Percentiles rank a stretch among this genome's conserved stretches.
Conservation (phyloP, 2,113 vertebrate species). For the Takifugu flavidus region DNA sequence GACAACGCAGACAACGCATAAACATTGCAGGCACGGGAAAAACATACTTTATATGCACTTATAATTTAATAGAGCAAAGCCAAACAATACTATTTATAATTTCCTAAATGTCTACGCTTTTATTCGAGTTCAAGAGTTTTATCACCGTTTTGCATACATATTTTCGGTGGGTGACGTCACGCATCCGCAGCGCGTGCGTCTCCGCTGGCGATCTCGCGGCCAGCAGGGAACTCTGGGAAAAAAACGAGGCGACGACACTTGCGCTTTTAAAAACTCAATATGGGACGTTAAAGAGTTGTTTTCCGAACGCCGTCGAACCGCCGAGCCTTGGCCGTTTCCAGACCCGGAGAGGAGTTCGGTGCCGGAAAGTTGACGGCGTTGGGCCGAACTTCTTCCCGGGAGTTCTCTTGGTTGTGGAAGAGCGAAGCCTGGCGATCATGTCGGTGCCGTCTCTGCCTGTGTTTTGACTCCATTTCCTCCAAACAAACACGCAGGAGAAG, state of each 20-base stretch:
- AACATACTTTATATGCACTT: too few relatives aligned
- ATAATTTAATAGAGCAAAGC: too few relatives aligned
- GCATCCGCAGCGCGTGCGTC: constrained; percentile 19
- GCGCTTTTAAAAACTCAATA: accelerated
- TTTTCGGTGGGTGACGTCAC: constrained; percentile 43
- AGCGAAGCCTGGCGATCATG: constrained; percentile 16
- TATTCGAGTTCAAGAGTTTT: background rate
- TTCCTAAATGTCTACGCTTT: too few relatives aligned
- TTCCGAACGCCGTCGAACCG: accelerated
- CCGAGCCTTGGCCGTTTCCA: background rate
- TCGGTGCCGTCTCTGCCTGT: background rate
- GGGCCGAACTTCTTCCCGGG: constrained; percentile 19
- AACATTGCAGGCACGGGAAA: too few relatives aligned
- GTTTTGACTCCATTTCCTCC: constrained; percentile 16
- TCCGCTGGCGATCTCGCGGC: constrained; percentile 6
- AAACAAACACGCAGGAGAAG: too few relatives aligned
- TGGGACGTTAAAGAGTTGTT: accelerated
- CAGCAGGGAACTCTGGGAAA: constrained; percentile 15
- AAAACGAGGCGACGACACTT: background rate
- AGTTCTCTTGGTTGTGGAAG: constrained; percentile 16
- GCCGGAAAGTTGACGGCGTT: constrained; percentile 10
- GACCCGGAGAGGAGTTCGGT: background rate
- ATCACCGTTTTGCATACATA: background rate
- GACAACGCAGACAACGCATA: too few relatives aligned
- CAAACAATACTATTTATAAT: too few relatives aligned